Evolutionary conservation across 1,140 invertebrate species (phyloP), one percentile per base, ranked within the genome.

Genomic region (Drosophila saltans): DNA sequence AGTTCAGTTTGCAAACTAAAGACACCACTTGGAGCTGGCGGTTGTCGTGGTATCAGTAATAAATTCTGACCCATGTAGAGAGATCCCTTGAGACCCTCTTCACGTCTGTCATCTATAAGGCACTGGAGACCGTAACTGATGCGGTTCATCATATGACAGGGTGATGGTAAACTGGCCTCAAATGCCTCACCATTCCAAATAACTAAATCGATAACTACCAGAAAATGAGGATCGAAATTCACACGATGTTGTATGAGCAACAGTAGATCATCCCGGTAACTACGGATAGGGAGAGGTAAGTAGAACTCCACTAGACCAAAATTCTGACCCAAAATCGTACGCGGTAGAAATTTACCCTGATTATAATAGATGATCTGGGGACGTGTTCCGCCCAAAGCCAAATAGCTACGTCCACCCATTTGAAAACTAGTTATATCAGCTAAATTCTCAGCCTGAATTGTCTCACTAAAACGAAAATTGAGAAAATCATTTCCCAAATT

Each of bases 201-300:
- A 0, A 94, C 83, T 30, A 93, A 81, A 70, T 94, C 93, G n/a
- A 94, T 58, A 5, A 91, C 80, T 10, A 88, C 73, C 6, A 93
- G 72, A 3, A 84, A 79, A 63, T 94, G 93, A 0, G 89, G 90
- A 28, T 78, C 80, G 63, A 93, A 93, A 41, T 91, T 71, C 0
- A 94, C 77, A 3, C 79, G 78, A 67, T 93, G 92, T 83, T 94
- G 93, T 41, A 93, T 92, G n/a, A 94, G 72, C 24, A 94, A 68
- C 57, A 94, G 71, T 1, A 93, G 79, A 81, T 94, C 93, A 78
- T 94, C 93, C 28, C 93, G 84, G 63, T 93, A 93, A 3, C 91
- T 93, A 57, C 90, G 88, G 10, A 93, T 76, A 1, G 92, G 90
- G n/a, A 94, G 81, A 0, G 93, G 90, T 39, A 93, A 56, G 72